phyloP scores from a whole-genome alignment of 2,888 invertebrate species.

The Eutolmus rufibarbis region DNA sequence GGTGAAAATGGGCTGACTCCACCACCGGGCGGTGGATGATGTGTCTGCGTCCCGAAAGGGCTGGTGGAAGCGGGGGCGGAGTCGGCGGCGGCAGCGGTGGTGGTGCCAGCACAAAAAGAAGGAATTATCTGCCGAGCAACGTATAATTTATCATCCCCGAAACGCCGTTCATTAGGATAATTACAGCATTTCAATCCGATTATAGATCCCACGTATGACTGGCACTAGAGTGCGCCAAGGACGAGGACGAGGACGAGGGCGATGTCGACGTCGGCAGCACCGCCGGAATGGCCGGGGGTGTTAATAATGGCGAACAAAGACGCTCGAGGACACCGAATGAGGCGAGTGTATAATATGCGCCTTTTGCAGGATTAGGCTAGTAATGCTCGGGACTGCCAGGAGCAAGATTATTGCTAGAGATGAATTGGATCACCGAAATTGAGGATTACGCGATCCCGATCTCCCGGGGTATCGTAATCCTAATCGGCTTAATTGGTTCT shows the following conservation, averaged over 20 bases:
- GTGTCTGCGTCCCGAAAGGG: background rate
- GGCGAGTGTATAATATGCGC: background rate
- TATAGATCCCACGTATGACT: conserved; percentile 40
- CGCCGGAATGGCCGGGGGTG: background rate
- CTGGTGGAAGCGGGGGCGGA: background rate
- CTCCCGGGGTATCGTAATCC: background rate
- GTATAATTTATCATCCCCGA: conserved; percentile 43
- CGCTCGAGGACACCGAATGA: background rate
- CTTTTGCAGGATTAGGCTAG: background rate
- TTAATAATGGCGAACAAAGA: conserved; percentile 5
- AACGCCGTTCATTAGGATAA: conserved; percentile 45
- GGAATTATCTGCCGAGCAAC: conserved; percentile 42
- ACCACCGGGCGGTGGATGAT: background rate
- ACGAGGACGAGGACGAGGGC: background rate
- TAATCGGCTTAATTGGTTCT: conserved; percentile 5
- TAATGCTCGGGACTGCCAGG: background rate
- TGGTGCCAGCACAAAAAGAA: conserved; percentile 3
- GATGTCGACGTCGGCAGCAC: background rate
- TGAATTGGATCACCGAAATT: background rate
- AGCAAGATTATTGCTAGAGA: background rate
- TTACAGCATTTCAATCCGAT: conserved; percentile 46
- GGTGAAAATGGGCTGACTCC: background rate
- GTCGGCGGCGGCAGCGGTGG: background rate
- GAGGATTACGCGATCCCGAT: background rate
- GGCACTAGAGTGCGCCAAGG: background rate